Conservation (phyloP, 2,888 invertebrate genomes). For the Lathronympha strigana region DNA sequence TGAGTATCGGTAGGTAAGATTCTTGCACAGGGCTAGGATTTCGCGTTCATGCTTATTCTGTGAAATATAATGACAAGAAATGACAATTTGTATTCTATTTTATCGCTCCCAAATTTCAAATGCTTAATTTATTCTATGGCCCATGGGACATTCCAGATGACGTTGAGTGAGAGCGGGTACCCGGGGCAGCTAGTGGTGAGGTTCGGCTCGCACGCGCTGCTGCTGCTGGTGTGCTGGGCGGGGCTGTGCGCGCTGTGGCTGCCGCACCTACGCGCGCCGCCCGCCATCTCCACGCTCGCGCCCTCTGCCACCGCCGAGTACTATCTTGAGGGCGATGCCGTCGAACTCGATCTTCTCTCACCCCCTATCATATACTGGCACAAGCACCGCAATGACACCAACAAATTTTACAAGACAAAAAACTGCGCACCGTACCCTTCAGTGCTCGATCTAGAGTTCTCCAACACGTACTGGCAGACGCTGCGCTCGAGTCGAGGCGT, state of each 20-base stretch:
- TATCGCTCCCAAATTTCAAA: too few relatives aligned
- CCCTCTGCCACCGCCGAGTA: conserved; percentile 82
- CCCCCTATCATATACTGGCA: conserved; percentile 94
- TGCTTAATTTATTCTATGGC: too few relatives aligned
- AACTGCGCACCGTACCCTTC: conserved; percentile 94
- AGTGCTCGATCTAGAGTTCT: conserved; percentile 95
- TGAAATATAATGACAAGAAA: too few relatives aligned
- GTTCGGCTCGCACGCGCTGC: conserved; percentile 68
- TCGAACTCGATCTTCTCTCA: conserved; percentile 91
- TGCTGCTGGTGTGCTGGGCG: conserved; percentile 72
- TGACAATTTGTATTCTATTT: too few relatives aligned
- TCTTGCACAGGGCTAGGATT: too few relatives aligned
- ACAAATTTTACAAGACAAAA: conserved; percentile 86
- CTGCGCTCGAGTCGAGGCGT: conserved; percentile 92
- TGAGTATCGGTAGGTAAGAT: too few relatives aligned
- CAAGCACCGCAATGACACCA: conserved; percentile 91
- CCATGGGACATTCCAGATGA: conserved; percentile 59
- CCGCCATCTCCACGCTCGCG: conserved; percentile 48
- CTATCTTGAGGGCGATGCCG: conserved; percentile 89
- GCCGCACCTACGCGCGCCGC: conserved; percentile 63
- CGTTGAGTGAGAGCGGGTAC: conserved; percentile 69
- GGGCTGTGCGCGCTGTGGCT: conserved; percentile 67
- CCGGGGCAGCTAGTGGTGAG: conserved; percentile 57
- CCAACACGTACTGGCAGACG: conserved; percentile 97
- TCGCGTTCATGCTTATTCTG: too few relatives aligned